phyloP scores from a whole-genome alignment of 2,797 vertebrate species.

The Uromys caudimaculatus region DNA sequence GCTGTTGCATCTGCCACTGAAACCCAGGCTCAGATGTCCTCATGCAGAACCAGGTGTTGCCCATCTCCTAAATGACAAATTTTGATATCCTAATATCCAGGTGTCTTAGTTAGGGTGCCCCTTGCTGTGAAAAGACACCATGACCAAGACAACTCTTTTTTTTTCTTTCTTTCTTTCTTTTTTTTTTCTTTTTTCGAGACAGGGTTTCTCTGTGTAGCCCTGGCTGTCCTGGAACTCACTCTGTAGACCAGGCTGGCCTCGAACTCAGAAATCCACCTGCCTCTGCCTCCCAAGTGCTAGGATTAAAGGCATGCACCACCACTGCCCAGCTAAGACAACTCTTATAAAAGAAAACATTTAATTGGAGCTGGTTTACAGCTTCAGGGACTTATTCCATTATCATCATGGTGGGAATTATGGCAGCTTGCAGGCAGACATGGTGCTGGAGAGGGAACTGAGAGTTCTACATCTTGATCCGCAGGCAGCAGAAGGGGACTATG shows the following conservation, averaged over 20 bases:
- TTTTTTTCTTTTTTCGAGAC: too few relatives aligned
- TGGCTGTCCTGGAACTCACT: too few relatives aligned
- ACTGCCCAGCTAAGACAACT: too few relatives aligned
- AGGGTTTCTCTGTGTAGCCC: too few relatives aligned
- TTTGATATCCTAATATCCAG: not conserved
- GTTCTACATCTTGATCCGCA: not conserved
- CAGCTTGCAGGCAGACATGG: not conserved
- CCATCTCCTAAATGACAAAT: not conserved
- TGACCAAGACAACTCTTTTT: too few relatives aligned
- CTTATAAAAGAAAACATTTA: not conserved
- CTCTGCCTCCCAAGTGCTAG: too few relatives aligned
- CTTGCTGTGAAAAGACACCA: not conserved
- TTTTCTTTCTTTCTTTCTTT: too few relatives aligned
- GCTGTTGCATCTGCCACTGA: not conserved
- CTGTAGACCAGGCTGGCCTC: too few relatives aligned
- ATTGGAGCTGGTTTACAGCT: not conserved
- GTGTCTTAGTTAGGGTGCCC: not conserved
- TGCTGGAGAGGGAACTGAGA: not conserved
- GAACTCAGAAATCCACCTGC: too few relatives aligned
- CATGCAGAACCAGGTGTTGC: not conserved
- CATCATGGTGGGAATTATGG: not conserved
- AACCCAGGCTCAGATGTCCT: not conserved
- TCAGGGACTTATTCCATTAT: not conserved
- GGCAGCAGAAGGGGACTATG: not conserved
- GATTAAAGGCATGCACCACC: too few relatives aligned